phyloP scores from a whole-genome alignment of 2,888 invertebrate species.

The Tridacna gigas region DNA sequence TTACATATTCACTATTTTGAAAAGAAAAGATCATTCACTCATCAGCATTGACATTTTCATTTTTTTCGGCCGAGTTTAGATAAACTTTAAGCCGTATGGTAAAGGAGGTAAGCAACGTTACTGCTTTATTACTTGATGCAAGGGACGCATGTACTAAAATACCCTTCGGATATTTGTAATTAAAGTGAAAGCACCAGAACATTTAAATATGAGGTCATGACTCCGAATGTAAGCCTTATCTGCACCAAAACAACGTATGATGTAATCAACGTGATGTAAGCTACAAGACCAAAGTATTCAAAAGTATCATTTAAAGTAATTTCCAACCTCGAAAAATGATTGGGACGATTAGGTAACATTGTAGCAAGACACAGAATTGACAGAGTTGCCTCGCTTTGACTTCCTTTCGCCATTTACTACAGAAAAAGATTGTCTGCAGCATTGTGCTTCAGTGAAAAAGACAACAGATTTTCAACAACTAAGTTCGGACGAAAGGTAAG shows the following conservation, averaged over 20 bases:
- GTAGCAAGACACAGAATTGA: background rate
- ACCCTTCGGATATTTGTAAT: background rate
- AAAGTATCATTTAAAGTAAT: background rate
- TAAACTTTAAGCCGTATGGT: background rate
- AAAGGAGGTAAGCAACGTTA: background rate
- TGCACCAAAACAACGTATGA: no score
- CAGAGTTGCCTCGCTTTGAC: background rate
- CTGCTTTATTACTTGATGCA: background rate
- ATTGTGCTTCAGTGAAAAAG: background rate
- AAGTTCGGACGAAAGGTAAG: background rate
- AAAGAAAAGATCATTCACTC: background rate
- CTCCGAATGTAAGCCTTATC: background rate
- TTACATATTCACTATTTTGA: background rate
- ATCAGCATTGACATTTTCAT: background rate
- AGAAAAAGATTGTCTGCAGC: background rate
- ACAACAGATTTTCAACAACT: background rate
- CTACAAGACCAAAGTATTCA: background rate
- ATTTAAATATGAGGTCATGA: background rate
- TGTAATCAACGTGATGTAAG: slow-evolving; percentile 3
- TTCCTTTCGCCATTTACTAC: background rate
- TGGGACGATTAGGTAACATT: background rate
- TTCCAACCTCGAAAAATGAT: background rate
- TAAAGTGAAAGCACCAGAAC: background rate
- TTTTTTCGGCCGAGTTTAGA: background rate
- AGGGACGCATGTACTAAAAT: background rate